These are phyloP conservation scores for Vireo altiloquus DNA, from an alignment of 2,113 vertebrate species.

Conservation along the genomic window DNA sequence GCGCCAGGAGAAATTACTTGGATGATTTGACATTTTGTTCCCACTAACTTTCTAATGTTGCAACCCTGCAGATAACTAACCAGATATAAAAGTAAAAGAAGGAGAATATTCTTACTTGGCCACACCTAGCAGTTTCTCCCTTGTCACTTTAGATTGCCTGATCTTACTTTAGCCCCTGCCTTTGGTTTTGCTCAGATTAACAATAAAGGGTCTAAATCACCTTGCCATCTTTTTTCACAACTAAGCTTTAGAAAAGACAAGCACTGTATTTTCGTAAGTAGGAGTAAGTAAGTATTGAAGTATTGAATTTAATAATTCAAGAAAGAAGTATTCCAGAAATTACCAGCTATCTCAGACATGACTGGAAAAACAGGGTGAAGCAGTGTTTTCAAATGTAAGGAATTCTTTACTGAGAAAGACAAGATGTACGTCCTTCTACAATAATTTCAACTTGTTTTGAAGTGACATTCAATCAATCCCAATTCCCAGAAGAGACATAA, in stretches of 20 bases:
- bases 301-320: not conserved
- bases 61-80: constrained; percentile 51
- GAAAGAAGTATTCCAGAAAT: not conserved
- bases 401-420: not conserved
- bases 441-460: not conserved
- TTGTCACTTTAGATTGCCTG: constrained; percentile 53
- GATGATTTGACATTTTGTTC: constrained; percentile 14
- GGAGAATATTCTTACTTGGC: not conserved
- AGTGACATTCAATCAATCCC: not conserved
- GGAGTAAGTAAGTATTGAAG: too few species aligned
- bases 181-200: constrained; percentile 44
- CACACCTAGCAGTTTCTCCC: not conserved
- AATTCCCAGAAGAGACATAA: not conserved
- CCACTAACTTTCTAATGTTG: not conserved
- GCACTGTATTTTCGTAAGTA: not conserved
- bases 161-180: constrained; percentile 17
- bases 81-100: not conserved
- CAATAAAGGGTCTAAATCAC: not conserved
- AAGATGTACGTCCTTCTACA: not conserved
- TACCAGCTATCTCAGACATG: not conserved
- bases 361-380: not conserved
- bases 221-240: constrained; percentile 43
- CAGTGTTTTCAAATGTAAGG: not conserved
- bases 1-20: not conserved
- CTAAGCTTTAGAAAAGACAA: constrained; percentile 17